Evolutionary conservation across 2,113 vertebrate species (phyloP), one percentile per base, ranked within the genome.

Genomic region (Zeus faber): DNA sequence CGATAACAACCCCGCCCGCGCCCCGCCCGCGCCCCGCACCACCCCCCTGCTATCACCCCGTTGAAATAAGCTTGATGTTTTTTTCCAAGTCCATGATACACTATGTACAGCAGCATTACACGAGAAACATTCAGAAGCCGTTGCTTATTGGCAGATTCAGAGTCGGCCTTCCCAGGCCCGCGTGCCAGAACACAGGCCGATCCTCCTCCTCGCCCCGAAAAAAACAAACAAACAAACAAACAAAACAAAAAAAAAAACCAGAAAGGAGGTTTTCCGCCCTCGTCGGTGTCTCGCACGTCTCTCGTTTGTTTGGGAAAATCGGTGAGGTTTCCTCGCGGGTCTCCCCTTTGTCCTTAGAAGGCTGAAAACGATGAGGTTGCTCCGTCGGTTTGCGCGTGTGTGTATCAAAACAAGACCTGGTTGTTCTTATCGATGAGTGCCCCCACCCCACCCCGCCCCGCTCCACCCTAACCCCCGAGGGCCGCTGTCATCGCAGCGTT

Each of bases 101-200:
- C 68, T 87, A 95, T 93, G 92, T 88, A 82, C 89, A 94, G 92
- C 91, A 95, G 94, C 93, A 96, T 94, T 94, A 94, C 92, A 94
- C 91, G 9, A n/a, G 21, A 86, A 91, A 98, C 96, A 99, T 99
- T 99, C 96, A 99, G 91, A 98, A 96, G 94, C 94, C 90, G 92
- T 95, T 93, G 95, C 92, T 90, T 94, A 93, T 94, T 97, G 94
- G 94, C 93, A 93, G 93, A 90, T 95, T 91, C 91, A 93, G 88
- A 93, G 92, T 91, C 87, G 89, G 46, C 79, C 61, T 50, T 74
- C 65, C 3, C 18, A 40, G 20, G 20, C 21, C 10, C n/a, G n/a
- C n/a, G n/a, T 21, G 11, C 41, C 2, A 8, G 7, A 2, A 18
- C 20, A 21, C 20, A 10, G 10, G 9, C 20, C 8, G 6, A 9